These are phyloP conservation scores for Xestobium rufovillosum DNA, from an alignment of 2,888 invertebrate species.

Conservation along the genomic window DNA sequence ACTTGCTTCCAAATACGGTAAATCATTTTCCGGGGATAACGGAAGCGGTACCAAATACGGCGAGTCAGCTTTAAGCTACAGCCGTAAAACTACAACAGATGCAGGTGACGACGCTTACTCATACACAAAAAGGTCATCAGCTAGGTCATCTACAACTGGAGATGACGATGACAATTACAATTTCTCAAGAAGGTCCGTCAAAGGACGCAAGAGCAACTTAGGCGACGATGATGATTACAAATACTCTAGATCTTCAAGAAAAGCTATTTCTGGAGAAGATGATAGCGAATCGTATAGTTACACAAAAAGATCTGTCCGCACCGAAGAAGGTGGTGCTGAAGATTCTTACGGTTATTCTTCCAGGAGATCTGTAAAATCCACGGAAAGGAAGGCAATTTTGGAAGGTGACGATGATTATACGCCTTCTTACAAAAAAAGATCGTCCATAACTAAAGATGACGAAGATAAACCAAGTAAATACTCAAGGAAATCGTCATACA, in stretches of 20 bases:
- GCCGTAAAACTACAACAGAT: constrained; percentile 22
- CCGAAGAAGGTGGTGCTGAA: constrained; percentile 32
- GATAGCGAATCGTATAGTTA: constrained; percentile 25
- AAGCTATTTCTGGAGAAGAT: constrained; percentile 8
- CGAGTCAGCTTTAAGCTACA: constrained; percentile 24
- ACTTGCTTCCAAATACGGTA: constrained; percentile 28
- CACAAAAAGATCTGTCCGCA: constrained; percentile 27
- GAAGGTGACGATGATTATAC: constrained; percentile 22
- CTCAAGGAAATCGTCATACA: constrained; percentile 30
- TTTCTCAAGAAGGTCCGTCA: constrained; percentile 7
- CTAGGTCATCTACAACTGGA: constrained; percentile 20
- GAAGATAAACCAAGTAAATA: constrained; percentile 25
- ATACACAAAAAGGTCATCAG: constrained; percentile 21
- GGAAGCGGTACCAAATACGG: constrained; percentile 14
- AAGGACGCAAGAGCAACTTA: constrained; percentile 2
- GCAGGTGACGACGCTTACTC: constrained; percentile 15
- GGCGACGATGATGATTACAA: not conserved
- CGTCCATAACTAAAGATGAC: constrained; percentile 25
- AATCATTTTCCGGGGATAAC: constrained; percentile 17
- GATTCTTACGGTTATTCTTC: constrained; percentile 11
- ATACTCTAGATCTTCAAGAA: not conserved
- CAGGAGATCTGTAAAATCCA: constrained; percentile 25
- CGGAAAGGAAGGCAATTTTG: constrained; percentile 18
- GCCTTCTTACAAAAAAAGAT: constrained; percentile 12
- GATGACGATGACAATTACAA: constrained; percentile 14